Evolutionary conservation across 2,888 invertebrate genomes (phyloP).

Genomic region (Lycaena phlaeas): DNA sequence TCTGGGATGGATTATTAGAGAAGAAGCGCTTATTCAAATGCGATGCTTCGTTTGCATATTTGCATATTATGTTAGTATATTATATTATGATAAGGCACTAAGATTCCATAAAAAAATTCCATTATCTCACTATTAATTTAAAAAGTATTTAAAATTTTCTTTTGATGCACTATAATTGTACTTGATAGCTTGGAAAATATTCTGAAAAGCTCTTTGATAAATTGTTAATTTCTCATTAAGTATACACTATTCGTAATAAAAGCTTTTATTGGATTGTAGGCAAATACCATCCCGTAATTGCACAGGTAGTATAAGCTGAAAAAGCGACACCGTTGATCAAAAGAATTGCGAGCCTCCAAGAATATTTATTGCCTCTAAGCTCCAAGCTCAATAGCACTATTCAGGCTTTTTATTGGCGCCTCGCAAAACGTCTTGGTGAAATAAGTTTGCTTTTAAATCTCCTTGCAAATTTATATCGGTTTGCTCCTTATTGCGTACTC

Average conservation of each 20-base stretch:
- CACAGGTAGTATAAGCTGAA: conserved; percentile 15
- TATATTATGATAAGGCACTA: no score
- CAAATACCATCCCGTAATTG: conserved; percentile 3
- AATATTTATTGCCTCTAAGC: conserved; percentile 32
- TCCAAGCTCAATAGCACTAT: conserved; percentile 30
- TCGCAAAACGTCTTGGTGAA: conserved; percentile 20
- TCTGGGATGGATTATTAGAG: no score
- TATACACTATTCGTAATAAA: background rate
- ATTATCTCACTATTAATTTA: background rate
- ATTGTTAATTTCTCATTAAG: background rate
- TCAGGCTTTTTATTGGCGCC: conserved; percentile 29
- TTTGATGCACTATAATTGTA: no score
- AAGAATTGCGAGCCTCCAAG: conserved; percentile 28
- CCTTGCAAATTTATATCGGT: conserved; percentile 20
- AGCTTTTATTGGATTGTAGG: conserved; percentile 2
- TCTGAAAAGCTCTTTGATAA: background rate
- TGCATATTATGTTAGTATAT: no score
- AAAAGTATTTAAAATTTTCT: background rate
- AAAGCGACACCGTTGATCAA: conserved; percentile 34
- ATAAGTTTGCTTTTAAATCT: conserved; percentile 20
- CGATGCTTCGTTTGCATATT: no score
- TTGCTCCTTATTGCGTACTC: conserved; percentile 14
- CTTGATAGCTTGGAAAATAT: background rate
- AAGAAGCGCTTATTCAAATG: no score
- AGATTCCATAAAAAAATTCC: no score